Conservation (phyloP, 1,140 invertebrate genomes). For the Caenorhabditis inopinata region DNA sequence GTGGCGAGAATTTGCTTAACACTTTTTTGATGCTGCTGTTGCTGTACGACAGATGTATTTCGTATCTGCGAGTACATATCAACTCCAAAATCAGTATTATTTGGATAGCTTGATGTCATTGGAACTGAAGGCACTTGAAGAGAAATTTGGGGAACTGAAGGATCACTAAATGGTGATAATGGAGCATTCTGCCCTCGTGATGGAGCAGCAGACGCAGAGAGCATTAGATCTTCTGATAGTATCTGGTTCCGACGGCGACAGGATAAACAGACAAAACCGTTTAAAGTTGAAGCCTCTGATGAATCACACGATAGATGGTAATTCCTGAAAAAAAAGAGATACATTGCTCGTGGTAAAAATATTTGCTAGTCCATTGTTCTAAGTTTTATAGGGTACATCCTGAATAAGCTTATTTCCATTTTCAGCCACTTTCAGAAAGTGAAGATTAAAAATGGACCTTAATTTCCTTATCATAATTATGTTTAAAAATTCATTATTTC, state of each 20-base stretch:
- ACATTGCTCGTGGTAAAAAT: too few species aligned
- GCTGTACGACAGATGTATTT: neutral
- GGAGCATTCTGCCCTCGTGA: neutral
- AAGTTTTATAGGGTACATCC: too few species aligned
- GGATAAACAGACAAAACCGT: neutral
- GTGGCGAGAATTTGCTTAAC: neutral
- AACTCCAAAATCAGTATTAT: neutral
- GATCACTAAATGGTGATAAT: neutral
- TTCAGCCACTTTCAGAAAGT: too few species aligned
- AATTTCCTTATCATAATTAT: too few species aligned
- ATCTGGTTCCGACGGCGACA: neutral
- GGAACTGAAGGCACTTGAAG: neutral
- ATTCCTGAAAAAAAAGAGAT: neutral
- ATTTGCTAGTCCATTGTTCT: too few species aligned
- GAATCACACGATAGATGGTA: neutral
- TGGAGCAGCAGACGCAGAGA: neutral
- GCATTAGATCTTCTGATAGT: neutral
- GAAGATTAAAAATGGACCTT: too few species aligned
- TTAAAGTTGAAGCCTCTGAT: neutral
- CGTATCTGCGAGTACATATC: slow-evolving; percentile 9
- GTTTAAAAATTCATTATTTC: too few species aligned
- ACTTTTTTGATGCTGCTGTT: neutral
- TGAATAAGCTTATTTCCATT: too few species aligned
- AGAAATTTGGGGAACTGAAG: neutral
- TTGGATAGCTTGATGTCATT: neutral